phyloP scores from a whole-genome alignment of 2,797 vertebrate species.

The Luscinia luscinia region DNA sequence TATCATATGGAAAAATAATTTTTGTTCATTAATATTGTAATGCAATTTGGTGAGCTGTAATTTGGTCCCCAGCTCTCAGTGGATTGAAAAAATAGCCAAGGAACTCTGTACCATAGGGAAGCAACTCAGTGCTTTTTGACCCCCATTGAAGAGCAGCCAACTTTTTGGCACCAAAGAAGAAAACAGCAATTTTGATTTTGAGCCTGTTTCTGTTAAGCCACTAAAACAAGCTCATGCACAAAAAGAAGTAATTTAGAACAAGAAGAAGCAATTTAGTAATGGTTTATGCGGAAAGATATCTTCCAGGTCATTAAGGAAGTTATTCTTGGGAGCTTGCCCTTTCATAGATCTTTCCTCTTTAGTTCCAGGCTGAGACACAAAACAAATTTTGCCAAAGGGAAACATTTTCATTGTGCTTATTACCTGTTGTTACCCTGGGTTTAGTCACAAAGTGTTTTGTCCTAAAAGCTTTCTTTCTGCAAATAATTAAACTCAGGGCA shows the following conservation, averaged over 20 bases:
- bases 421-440: constrained; percentile 34
- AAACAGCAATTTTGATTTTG: constrained; percentile 1
- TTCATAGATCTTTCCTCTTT: not conserved
- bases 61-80: not conserved
- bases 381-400: not conserved
- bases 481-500: not conserved
- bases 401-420: not conserved
- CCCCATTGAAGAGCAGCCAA: not conserved
- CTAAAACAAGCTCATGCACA: not conserved
- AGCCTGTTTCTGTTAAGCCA: constrained; percentile 1
- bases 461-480: not conserved
- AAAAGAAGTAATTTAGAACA: constrained; percentile 4
- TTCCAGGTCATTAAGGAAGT: constrained; percentile 38
- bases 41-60: not conserved
- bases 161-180: not conserved
- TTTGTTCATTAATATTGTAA: not conserved
- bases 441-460: constrained; percentile 15
- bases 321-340: constrained; percentile 26
- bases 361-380: not conserved
- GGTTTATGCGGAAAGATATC: constrained; percentile 5
- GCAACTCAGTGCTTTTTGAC: not conserved
- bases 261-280: constrained; percentile 9
- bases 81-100: not conserved
- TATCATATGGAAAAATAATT: not conserved
- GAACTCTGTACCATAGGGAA: not conserved